phyloP scores from a whole-genome alignment of 2,113 vertebrate species.

The Alligator sinensis region DNA sequence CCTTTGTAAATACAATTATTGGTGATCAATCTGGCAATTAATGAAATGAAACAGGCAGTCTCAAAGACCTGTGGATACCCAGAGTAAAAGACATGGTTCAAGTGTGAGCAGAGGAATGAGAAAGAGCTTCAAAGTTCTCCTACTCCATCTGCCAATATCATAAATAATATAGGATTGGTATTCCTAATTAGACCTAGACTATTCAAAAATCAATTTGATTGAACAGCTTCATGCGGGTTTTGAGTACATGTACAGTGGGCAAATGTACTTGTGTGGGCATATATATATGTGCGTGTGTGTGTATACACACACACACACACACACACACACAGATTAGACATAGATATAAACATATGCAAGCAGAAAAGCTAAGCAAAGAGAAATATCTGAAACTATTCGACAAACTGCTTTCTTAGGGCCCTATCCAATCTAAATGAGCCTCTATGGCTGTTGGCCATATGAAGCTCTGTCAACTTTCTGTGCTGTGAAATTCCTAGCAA shows the following conservation, averaged over 20 bases:
- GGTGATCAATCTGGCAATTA: not conserved
- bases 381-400: conserved; percentile 34
- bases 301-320: rapidly evolving
- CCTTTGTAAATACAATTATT: not conserved
- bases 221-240: not conserved
- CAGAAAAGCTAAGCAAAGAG: not conserved
- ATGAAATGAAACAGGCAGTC: not conserved
- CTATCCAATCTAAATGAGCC: conserved; percentile 21
- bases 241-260: not conserved
- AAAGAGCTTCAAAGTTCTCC: rapidly evolving
- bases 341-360: not conserved
- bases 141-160: not conserved
- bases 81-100: rapidly evolving
- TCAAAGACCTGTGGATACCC: not conserved
- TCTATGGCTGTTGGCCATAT: not conserved
- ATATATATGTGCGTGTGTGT: rapidly evolving
- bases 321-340: not conserved
- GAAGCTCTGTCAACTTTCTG: conserved; percentile 37
- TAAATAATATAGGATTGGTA: not conserved
- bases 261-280: not conserved
- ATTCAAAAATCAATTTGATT: not conserved
- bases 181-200: not conserved
- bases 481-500: not conserved
- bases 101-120: not conserved
- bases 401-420: conserved; percentile 40